Base-by-base conservation (phyloP, 2,888 invertebrate genomes). In the Lycaena phlaeas region DNA sequence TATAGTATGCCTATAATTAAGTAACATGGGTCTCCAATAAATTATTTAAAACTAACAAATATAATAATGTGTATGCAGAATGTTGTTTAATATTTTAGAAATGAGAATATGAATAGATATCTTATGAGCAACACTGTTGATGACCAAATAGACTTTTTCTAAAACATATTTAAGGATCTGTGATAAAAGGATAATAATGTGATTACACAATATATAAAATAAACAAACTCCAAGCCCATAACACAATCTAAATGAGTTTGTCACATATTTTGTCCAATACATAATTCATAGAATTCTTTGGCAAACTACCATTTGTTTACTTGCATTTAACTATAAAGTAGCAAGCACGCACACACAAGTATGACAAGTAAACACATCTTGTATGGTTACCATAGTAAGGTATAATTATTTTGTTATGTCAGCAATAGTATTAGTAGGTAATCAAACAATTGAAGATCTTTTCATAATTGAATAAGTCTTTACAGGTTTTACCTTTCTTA, bases 1-100 rank as follows among this genome's bases (percentile, higher is more conserved):
- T 41, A 41, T 41, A 43, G 60, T 64, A 62, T 51, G 58, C 52
- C 59, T 65, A 68, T 52, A 48, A 63, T 68, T 71, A 68, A 70
- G 72, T 74, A 71, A 72, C 68, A 56, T 55, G 50, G 46, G 48
- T 46, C 53, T 52, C 45, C 40, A 49, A 56, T 56, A 56, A 57
- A 59, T 57, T 52, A 46, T 47, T 51, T 45, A 38, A 43, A 48
- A 44, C 38, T 48, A 48, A 47, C 30, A 40, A 26, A 44, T 42
- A 38, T 37, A 15, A 17, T 15, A 37, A 12, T 10, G 30, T 30
- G n/a, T n/a, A n/a, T n/a, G n/a, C n/a, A n/a, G n/a, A n/a, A n/a
- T n/a, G n/a, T n/a, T n/a, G n/a, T n/a, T n/a, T n/a, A n/a, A n/a
- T n/a, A n/a, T n/a, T n/a, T n/a, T n/a, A n/a, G n/a, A n/a, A n/a